Percentiles rank a stretch among this genome's conserved stretches.
These are phyloP conservation scores for Drosophila nr. perissopoda DNA, from an alignment of 2,888 invertebrate genomes.

Conservation along the genomic window DNA sequence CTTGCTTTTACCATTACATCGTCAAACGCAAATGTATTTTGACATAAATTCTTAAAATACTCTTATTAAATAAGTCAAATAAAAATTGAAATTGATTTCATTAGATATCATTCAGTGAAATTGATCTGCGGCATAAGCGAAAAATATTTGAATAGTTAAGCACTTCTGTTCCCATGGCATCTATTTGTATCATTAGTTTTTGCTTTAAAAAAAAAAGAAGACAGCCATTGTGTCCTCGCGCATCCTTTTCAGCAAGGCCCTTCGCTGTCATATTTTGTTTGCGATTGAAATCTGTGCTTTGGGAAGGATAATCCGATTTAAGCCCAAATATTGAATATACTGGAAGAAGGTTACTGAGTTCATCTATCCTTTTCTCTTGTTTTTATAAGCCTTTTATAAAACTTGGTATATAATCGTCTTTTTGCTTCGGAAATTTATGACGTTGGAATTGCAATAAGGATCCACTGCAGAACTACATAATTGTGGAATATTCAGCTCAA, in stretches of 20 bases:
- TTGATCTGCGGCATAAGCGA: too few relatives aligned
- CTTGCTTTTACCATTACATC: not conserved
- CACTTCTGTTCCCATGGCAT: too few relatives aligned
- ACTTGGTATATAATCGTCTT: not conserved
- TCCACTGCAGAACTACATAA: not conserved
- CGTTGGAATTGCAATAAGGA: not conserved
- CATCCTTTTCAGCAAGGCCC: not conserved
- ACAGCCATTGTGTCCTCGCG: not conserved
- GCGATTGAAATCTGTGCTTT: not conserved
- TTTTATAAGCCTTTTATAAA: not conserved
- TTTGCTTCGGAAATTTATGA: not conserved
- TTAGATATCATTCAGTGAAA: not conserved
- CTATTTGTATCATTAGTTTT: too few relatives aligned
- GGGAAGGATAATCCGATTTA: not conserved
- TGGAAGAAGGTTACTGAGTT: not conserved
- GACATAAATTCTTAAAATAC: not conserved
- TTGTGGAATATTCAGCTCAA: not conserved
- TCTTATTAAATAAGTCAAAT: not conserved
- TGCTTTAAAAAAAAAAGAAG: not conserved
- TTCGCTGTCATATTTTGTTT: not conserved
- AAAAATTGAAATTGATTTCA: not conserved
- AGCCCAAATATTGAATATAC: not conserved
- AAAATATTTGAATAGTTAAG: too few relatives aligned
- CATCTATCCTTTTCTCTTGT: not conserved
- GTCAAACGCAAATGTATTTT: not conserved